A percentile compares a stretch with the other conserved stretches of the same genome.
phyloP scores from a whole-genome alignment of 2,888 invertebrate genomes.

The Oscheius sp. region DNA sequence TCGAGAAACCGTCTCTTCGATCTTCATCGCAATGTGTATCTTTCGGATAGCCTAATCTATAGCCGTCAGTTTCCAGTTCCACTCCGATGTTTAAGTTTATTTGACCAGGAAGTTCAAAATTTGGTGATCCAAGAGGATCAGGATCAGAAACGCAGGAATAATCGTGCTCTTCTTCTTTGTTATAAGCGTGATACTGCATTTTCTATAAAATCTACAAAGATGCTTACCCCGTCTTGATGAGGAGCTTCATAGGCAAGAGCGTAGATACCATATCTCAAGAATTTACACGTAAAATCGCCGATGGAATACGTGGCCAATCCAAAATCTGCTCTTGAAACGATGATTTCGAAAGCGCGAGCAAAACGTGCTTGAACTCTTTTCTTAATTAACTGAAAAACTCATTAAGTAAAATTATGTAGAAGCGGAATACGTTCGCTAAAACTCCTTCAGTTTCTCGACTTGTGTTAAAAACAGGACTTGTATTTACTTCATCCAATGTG shows the following conservation, averaged over 20 bases:
- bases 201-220: too few species aligned
- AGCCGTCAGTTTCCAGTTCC: slow-evolving; percentile 33
- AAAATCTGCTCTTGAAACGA: neutral
- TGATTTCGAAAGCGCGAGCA: slow-evolving; percentile 9
- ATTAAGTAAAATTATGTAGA: neutral
- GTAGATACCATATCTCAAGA: neutral
- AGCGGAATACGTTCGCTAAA: neutral
- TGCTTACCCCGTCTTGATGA: slow-evolving; percentile 11
- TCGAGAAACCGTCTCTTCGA: neutral
- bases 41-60: slow-evolving; percentile 43
- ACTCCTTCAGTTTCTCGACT: neutral
- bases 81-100: neutral
- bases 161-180: slow-evolving; percentile 36
- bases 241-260: slow-evolving; percentile 1
- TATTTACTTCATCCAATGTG: neutral
- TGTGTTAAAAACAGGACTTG: neutral
- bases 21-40: slow-evolving; percentile 41
- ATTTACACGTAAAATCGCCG: slow-evolving; percentile 9
- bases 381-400: neutral
- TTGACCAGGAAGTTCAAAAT: slow-evolving; percentile 31
- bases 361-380: slow-evolving; percentile 39
- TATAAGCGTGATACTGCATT: slow-evolving; percentile 45
- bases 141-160: slow-evolving; percentile 31
- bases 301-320: neutral
- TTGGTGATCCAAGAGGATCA: slow-evolving; percentile 40